Evolutionary conservation across 2,888 invertebrate genomes (phyloP), one percentile per base, ranked within the genome.

Genomic region (Zygaena filipendulae): DNA sequence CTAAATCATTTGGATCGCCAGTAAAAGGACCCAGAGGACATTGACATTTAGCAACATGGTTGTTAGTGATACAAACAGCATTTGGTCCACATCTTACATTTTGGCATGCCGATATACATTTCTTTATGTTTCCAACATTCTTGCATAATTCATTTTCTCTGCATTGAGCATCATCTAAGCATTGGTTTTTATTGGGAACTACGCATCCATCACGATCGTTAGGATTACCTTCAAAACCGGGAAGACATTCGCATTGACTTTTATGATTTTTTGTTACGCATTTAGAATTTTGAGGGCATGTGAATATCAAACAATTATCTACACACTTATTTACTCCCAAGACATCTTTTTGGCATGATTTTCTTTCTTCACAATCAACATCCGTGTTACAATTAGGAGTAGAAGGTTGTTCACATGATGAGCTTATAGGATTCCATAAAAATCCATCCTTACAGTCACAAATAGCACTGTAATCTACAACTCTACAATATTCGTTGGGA

Each of bases 121-220:
- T 83, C 13, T 87, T 75, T 1, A 81, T 54, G 23, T 85, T 85
- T 3, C 77, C 81, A 23, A 84, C 71, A 43, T 81, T 81, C 49
- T 84, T 83, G 58, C 95, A 95, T 9, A 87, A 84, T 53, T 93
- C 90, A 39, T 87, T 88, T 70, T 94, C 94, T 14, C 87, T 72
- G 49, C 95, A 95, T 58, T 94, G 90, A 16, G 86, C 87, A 60
- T 93, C 91, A 21, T 87, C 86, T 8, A 81, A 77, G 49, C 95
- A 95, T 57, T 88, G 84, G 48, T 93, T 87, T 57, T 86, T 87
- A 9, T 85, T 80, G 1, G 87, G 62, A 8, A 84, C 84, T 43
- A 85, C 82, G 50, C 95, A 95, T n/a, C 95, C 95, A 40, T 87
- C 87, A 12, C 95, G 84, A 53, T 94, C 91, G 49, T 92, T 92